Conservation (phyloP, 2,113 vertebrate species). For the Enhydra lutris region DNA sequence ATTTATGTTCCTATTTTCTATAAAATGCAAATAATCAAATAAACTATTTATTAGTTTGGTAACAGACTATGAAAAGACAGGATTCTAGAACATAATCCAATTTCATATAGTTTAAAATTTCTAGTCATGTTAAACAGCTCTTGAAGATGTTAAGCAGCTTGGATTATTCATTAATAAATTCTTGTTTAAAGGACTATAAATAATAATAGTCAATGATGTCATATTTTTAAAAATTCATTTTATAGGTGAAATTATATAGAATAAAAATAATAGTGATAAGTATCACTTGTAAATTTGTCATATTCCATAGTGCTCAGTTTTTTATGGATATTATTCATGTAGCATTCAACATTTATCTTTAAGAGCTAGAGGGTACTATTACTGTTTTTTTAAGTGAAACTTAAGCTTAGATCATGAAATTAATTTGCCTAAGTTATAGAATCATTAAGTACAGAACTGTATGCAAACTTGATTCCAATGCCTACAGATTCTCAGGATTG, state of each 20-base stretch:
- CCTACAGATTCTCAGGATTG: neutral
- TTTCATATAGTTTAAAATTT: neutral
- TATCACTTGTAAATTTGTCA: neutral
- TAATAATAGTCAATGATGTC: neutral
- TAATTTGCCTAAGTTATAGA: neutral
- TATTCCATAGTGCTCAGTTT: neutral
- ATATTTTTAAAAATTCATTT: neutral
- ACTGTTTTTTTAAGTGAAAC: neutral
- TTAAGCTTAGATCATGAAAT: neutral
- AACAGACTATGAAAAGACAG: neutral
- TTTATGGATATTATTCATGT: neutral
- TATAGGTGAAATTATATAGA: neutral
- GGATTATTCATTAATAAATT: neutral
- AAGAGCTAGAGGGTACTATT: neutral
- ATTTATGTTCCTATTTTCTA: neutral
- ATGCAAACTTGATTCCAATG: neutral
- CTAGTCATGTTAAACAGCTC: neutral
- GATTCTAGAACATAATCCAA: neutral
- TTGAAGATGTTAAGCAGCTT: neutral
- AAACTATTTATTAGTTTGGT: neutral
- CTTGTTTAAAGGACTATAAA: neutral
- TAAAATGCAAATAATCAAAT: neutral
- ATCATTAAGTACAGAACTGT: neutral
- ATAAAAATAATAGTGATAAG: neutral
- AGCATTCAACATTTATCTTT: neutral